Evolutionary conservation across 2,113 vertebrate species (phyloP), one percentile per base, ranked within the genome.

Genomic region (Speoplatyrhinus poulsoni): DNA sequence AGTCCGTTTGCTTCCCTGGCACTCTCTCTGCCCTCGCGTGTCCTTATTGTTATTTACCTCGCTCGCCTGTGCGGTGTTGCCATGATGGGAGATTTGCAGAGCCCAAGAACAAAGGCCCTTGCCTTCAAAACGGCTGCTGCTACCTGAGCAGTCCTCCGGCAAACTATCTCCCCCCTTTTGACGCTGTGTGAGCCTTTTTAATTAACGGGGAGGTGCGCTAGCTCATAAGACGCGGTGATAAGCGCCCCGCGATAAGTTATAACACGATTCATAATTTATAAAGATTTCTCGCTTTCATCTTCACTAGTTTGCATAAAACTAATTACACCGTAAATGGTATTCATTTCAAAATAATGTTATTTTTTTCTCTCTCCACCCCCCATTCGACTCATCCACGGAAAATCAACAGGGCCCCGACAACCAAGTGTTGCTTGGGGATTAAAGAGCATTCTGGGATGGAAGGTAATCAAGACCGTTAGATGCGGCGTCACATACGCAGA

Each of bases 181-280:
- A 94, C 92, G 92, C 93, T 86, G 92, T 94, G 84, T 94, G 95
- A 95, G 93, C 93, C 96, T 97, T 94, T 95, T 96, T 97, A 96
- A 97, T 96, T 95, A 96, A 93, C 75, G 86, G 94, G 84, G 94
- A 97, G 95, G 95, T 96, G 95, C 94, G 92, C 94, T 94, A 94
- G 94, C 87, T 87, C 57, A 65, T 72, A 72, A 72, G 68, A 70
- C 65, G 50, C 76, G 26, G 67, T 69, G 85, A 90, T 88, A 88
- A 93, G 94, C 93, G 91, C 91, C 19, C 91, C 92, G 84, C 48
- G 94, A 96, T 96, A 96, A 95, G 91, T 96, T 96, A 95, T 90
- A 96, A 98, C 94, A 94, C 89, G 91, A 98, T 98, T 96, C 95
- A 98, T 98, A 96, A 98, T 99, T 98, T 95, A 98, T 98, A 95